phyloP scores from a whole-genome alignment of 2,888 invertebrate species.

The Diplolepis rosae region DNA sequence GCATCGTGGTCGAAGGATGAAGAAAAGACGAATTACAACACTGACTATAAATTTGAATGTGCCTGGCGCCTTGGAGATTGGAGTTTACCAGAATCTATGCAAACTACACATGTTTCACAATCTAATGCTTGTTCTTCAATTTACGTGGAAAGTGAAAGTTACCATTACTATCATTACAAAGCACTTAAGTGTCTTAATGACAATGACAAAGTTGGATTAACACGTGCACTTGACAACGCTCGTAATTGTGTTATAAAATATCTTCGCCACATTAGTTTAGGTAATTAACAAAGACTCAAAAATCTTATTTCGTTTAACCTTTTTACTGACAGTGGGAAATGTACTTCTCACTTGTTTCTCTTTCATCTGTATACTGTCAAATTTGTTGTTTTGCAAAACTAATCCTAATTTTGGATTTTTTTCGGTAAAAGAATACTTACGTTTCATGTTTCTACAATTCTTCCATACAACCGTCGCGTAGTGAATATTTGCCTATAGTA shows the following conservation, averaged over 20 bases:
- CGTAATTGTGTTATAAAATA: slow-evolving; percentile 77
- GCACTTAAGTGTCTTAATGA: slow-evolving; percentile 76
- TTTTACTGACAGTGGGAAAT: background rate
- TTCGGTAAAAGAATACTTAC: too few species aligned
- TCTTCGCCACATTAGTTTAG: slow-evolving; percentile 80
- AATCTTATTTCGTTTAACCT: background rate
- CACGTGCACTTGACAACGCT: slow-evolving; percentile 77
- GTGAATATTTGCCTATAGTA: too few species aligned
- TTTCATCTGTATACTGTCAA: too few species aligned
- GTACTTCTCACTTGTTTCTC: too few species aligned
- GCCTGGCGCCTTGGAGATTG: slow-evolving; percentile 83
- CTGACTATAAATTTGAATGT: slow-evolving; percentile 82
- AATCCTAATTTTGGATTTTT: too few species aligned
- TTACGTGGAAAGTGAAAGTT: slow-evolving; percentile 56
- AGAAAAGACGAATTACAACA: slow-evolving; percentile 30
- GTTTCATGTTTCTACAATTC: too few species aligned
- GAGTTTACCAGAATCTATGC: slow-evolving; percentile 65
- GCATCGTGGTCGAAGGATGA: slow-evolving; percentile 48
- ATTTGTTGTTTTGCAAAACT: too few species aligned
- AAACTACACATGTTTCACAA: background rate
- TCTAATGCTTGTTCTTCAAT: slow-evolving; percentile 39
- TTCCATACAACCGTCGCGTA: too few species aligned
- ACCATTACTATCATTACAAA: slow-evolving; percentile 75
- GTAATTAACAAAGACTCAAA: slow-evolving; percentile 30
- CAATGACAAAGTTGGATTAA: slow-evolving; percentile 74